Evolutionary conservation across 2,888 invertebrate species (phyloP).

Genomic region (Xanthia icteritia): DNA sequence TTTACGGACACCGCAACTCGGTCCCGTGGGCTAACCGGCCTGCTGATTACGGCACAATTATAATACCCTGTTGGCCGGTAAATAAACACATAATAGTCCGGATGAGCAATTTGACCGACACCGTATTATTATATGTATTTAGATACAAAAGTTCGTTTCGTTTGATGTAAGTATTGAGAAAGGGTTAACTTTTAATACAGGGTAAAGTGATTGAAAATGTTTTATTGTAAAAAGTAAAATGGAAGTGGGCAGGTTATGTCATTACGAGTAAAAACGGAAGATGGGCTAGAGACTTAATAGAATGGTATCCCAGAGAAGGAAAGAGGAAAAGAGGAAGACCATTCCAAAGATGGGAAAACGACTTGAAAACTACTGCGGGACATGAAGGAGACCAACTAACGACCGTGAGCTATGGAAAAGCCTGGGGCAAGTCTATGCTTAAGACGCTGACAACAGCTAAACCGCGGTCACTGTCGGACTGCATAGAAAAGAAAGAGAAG

Average conservation of each 20-base stretch:
- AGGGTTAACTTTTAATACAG: constrained; percentile 24
- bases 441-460: no score
- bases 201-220: not conserved
- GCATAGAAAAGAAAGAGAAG: no score
- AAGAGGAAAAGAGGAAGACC: not conserved
- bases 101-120: constrained; percentile 64
- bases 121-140: constrained; percentile 58
- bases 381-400: not conserved
- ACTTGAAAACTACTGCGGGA: not conserved
- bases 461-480: no score
- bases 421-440: no score
- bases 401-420: not conserved
- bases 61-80: constrained; percentile 73
- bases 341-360: not conserved
- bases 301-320: not conserved
- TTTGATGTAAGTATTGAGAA: constrained; percentile 51
- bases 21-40: constrained; percentile 63
- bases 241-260: not conserved
- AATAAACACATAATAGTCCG: constrained; percentile 71
- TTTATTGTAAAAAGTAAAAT: not conserved
- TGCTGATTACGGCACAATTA: constrained; percentile 75
- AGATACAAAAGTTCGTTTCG: constrained; percentile 57
- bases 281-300: not conserved
- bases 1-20: constrained; percentile 62
- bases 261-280: not conserved